These are phyloP conservation scores for Sisyra terminalis DNA, from an alignment of 2,888 invertebrate species.

Conservation along the genomic window DNA sequence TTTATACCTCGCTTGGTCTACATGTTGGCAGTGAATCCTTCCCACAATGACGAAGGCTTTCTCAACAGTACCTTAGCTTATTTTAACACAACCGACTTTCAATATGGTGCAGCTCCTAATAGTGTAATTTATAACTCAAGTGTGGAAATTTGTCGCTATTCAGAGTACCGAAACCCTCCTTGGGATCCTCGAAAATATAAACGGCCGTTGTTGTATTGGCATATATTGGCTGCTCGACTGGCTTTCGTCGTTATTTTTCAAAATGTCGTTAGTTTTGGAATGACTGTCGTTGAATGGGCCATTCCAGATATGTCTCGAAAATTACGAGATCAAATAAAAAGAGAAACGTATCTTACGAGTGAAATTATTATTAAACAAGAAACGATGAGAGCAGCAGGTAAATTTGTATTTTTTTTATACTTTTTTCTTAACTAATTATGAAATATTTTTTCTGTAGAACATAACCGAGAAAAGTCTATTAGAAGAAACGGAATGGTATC, in stretches of 20 bases:
- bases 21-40: slow-evolving; percentile 29
- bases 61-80: slow-evolving; percentile 50
- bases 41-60: slow-evolving; percentile 40
- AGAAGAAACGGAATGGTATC: too few relatives aligned
- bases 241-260: slow-evolving; percentile 65
- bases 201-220: slow-evolving; percentile 53
- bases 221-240: slow-evolving; percentile 51
- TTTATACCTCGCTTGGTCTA: slow-evolving; percentile 67
- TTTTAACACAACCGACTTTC: slow-evolving; percentile 46
- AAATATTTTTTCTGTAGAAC: too few relatives aligned
- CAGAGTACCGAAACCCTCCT: slow-evolving; percentile 49
- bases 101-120: slow-evolving; percentile 21
- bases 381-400: slow-evolving; percentile 29
- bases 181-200: slow-evolving; percentile 33
- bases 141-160: slow-evolving; percentile 41
- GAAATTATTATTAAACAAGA: slow-evolving; percentile 59
- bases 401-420: not conserved
- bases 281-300: slow-evolving; percentile 54
- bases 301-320: slow-evolving; percentile 61
- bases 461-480: too few relatives aligned
- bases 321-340: slow-evolving; percentile 50
- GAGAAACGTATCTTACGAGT: slow-evolving; percentile 54
- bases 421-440: not conserved
- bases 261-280: slow-evolving; percentile 58
- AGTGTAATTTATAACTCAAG: slow-evolving; percentile 51